phyloP scores from a whole-genome alignment of 92 coral and sea anemone species.

The Anthopleura xanthogrammica region DNA sequence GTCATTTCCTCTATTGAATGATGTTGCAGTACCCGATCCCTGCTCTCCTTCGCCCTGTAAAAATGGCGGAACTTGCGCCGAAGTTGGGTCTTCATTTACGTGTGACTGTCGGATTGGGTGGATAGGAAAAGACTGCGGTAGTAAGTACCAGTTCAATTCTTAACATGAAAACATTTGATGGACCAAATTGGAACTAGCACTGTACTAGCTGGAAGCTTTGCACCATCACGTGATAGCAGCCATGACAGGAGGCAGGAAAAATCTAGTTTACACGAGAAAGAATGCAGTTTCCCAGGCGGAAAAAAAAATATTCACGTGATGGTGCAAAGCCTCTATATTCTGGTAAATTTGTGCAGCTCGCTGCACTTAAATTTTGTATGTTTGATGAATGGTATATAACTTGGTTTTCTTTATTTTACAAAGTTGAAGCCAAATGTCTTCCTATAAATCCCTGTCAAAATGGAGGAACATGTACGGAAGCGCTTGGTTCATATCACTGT shows the following conservation, averaged over 20 bases:
- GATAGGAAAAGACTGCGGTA: slow-evolving; percentile 91
- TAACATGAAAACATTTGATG: too few species aligned
- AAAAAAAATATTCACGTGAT: background rate
- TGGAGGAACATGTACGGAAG: slow-evolving; percentile 91
- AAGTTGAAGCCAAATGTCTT: slow-evolving; percentile 93
- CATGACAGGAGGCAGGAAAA: too few species aligned
- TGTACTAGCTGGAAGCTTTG: background rate
- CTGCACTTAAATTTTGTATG: too few species aligned
- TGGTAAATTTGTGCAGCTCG: too few species aligned
- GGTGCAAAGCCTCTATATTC: too few species aligned
- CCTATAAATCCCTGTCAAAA: slow-evolving; percentile 97
- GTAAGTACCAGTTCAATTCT: slow-evolving; percentile 29
- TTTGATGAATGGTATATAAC: too few species aligned
- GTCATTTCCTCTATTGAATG: too few species aligned
- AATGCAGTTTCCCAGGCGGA: background rate
- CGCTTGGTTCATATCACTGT: slow-evolving; percentile 74
- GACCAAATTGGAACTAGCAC: background rate
- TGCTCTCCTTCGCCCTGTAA: slow-evolving; percentile 92
- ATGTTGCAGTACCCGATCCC: slow-evolving; percentile 64
- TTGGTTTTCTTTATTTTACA: background rate
- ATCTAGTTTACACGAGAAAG: too few species aligned
- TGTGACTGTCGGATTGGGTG: slow-evolving; percentile 88
- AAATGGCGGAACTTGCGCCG: slow-evolving; percentile 83
- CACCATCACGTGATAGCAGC: too few species aligned
- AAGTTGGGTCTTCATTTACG: slow-evolving; percentile 71